Evolutionary conservation across 2,113 vertebrate genomes (phyloP), one percentile per base, ranked within the genome.

Genomic region (Pimephales promelas): DNA sequence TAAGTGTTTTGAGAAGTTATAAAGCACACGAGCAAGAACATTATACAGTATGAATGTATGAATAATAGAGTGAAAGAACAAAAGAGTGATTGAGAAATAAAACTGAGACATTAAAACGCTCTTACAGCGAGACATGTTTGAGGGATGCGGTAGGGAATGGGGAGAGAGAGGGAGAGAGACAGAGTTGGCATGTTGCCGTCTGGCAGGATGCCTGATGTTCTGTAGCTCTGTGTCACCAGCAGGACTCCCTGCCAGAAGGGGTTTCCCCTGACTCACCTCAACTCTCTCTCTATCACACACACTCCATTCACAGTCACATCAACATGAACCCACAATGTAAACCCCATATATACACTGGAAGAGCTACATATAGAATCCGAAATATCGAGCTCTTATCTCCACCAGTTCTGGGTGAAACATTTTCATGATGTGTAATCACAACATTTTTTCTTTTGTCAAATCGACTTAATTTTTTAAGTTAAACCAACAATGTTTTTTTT

Each of bases 181-280:
- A 79, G 83, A 61, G 66, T 82, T 94, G 93, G 94, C 92, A 20
- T 43, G 45, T 28, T 22, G 92, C 93, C 94, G 79, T 36, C 87
- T 95, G 94, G 94, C 92, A 89, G 84, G 0, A 70, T 86, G 92
- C 93, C 93, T 85, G 87, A 90, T 89, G 90, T 89, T 92, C 91
- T 88, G 86, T 87, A 90, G 89, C 86, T 91, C 89, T 87, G 84
- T 93, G 93, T 92, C 92, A 90, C 75, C 66, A 89, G 87, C 91
- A 92, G 92, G 90, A 92, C 91, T 92, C 91, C 90, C 91, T 92
- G 91, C 92, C 91, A 93, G 91, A 90, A 93, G 92, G 93, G 94
- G 89, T 94, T 93, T 90, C 92, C 93, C 93, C 91, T 89, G 82
- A 92, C 89, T 88, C 88, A 90, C 91, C 86, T 89, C 90, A 85